These are phyloP conservation scores for Phragmatobia fuliginosa DNA, from an alignment of 2,888 invertebrate species.

Conservation along the genomic window DNA sequence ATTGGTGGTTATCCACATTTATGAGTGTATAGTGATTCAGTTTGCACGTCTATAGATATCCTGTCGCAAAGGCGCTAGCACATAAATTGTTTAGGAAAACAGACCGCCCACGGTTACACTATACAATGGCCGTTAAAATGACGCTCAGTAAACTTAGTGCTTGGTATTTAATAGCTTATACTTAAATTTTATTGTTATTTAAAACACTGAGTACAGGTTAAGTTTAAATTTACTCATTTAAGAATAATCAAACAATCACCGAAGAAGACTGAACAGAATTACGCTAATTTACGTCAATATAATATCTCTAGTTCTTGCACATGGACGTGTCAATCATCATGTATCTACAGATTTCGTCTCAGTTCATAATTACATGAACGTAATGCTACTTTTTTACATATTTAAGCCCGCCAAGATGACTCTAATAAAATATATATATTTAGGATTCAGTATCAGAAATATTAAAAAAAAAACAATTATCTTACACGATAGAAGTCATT, in stretches of 20 bases:
- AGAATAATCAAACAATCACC: background rate
- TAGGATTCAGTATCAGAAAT: no score
- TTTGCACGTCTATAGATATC: slow-evolving; percentile 66
- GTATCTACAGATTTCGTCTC: background rate
- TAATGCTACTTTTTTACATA: no score
- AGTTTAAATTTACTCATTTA: no score
- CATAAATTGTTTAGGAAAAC: slow-evolving; percentile 80
- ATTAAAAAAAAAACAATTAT: no score
- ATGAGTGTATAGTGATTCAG: slow-evolving; percentile 62
- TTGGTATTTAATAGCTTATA: slow-evolving; percentile 27
- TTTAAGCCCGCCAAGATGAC: no score
- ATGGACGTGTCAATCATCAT: background rate
- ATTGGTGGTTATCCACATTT: slow-evolving; percentile 17
- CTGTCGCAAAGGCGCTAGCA: slow-evolving; percentile 71
- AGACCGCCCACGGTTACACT: slow-evolving; percentile 72
- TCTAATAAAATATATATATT: no score
- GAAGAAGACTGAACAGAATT: background rate
- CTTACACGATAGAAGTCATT: no score
- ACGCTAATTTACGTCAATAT: background rate
- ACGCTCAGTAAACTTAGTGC: slow-evolving; percentile 39
- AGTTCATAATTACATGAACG: background rate
- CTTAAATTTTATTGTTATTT: slow-evolving; percentile 14
- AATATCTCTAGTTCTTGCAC: background rate
- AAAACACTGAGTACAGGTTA: no score
- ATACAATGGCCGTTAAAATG: slow-evolving; percentile 60